These are phyloP conservation scores for Eulithis testata DNA, from an alignment of 2,888 invertebrate species.

Conservation along the genomic window DNA sequence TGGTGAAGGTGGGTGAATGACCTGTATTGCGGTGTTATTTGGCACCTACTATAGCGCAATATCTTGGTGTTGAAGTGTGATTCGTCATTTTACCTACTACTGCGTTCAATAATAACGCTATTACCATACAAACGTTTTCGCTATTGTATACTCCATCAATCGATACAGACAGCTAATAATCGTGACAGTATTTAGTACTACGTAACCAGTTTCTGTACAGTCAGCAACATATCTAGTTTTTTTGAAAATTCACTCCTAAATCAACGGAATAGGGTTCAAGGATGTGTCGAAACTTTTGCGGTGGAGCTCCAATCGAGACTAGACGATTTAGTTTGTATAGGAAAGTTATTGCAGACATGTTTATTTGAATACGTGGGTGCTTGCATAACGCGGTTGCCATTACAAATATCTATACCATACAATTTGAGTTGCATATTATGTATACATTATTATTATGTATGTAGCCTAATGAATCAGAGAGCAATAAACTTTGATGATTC, in stretches of 20 bases:
- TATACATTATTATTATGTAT: constrained; percentile 18
- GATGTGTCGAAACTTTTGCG: constrained; percentile 38
- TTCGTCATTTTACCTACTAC: constrained; percentile 13
- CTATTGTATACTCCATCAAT: constrained; percentile 47
- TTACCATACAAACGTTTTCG: constrained; percentile 38
- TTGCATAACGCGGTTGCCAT: constrained; percentile 71
- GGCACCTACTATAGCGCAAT: background rate
- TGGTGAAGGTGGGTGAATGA: too few species aligned
- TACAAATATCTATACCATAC: constrained; percentile 46
- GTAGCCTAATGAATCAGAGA: constrained; percentile 62
- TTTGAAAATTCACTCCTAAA: constrained; percentile 47
- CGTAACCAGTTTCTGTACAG: constrained; percentile 45
- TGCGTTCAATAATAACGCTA: constrained; percentile 9
- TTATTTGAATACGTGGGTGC: constrained; percentile 80
- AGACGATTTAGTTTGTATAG: constrained; percentile 78
- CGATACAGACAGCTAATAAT: constrained; percentile 52
- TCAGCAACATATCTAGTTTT: constrained; percentile 16
- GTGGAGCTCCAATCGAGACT: constrained; percentile 72
- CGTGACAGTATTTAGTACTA: constrained; percentile 48
- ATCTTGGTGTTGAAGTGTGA: constrained; percentile 2
- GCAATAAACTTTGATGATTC: constrained; percentile 71
- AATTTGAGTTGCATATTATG: constrained; percentile 30
- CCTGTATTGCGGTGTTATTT: too few species aligned
- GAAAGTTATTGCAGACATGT: constrained; percentile 79
- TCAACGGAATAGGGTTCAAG: constrained; percentile 40